These are phyloP conservation scores for Plectrocnemia conspersa DNA, from an alignment of 1,140 invertebrate genomes.

Conservation along the genomic window DNA sequence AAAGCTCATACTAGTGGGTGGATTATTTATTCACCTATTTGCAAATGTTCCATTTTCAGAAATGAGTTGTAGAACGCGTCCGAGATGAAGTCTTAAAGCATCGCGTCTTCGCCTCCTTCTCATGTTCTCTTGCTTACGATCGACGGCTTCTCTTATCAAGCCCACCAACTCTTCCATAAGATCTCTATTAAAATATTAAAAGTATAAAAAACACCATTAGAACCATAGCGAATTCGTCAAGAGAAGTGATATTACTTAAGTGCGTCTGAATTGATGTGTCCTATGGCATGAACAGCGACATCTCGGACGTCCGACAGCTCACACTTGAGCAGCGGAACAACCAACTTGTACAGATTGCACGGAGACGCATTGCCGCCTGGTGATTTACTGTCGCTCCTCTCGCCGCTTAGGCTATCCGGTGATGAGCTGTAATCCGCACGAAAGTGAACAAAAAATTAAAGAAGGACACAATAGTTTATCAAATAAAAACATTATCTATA, in stretches of 20 bases:
- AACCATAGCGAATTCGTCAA: not conserved
- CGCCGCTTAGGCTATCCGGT: conserved; percentile 77
- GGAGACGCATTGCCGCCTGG: conserved; percentile 63
- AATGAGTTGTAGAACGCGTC: conserved; percentile 86
- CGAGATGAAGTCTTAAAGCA: conserved; percentile 84
- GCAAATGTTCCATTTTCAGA: conserved; percentile 91
- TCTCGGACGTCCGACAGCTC: conserved; percentile 91
- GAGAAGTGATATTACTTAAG: conserved; percentile 63
- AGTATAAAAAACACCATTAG: conserved; percentile 14
- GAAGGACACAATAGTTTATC: no score
- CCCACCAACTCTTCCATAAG: conserved; percentile 92
- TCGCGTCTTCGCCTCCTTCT: conserved; percentile 82
- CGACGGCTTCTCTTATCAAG: conserved; percentile 92
- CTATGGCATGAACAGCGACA: conserved; percentile 86
- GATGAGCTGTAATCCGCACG: conserved; percentile 61
- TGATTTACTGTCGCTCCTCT: conserved; percentile 66
- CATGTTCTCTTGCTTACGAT: conserved; percentile 96
- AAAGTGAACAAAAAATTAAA: no score
- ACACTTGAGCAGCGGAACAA: conserved; percentile 83
- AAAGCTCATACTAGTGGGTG: not conserved
- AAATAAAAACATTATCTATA: no score
- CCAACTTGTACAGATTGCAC: conserved; percentile 83
- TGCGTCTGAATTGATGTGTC: conserved; percentile 87
- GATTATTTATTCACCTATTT: conserved; percentile 58
- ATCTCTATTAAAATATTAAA: conserved; percentile 61